These are phyloP conservation scores for Drosophila vallismaia DNA, from an alignment of 2,888 invertebrate species.

Conservation along the genomic window DNA sequence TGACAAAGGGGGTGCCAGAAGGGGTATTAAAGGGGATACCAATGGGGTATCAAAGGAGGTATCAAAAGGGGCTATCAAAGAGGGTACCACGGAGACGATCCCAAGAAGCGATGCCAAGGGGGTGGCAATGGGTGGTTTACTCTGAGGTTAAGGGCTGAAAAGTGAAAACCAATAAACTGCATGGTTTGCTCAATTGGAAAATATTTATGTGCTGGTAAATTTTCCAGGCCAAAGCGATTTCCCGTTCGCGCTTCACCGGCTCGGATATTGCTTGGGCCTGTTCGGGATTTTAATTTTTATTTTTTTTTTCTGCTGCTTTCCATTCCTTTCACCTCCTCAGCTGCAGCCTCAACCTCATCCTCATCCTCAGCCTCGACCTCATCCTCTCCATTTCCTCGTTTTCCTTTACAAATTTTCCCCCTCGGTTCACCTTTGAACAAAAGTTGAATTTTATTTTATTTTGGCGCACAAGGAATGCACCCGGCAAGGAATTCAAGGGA, in stretches of 20 bases:
- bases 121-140: neutral
- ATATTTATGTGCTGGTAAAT: conserved; percentile 44
- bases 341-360: neutral
- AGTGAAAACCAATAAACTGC: conserved; percentile 65
- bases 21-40: neutral
- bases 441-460: conserved; percentile 20
- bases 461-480: conserved; percentile 40
- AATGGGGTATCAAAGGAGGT: no score
- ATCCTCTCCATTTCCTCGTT: neutral
- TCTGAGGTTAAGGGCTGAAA: conserved; percentile 38
- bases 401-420: neutral
- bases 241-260: conserved; percentile 42
- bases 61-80: neutral
- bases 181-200: conserved; percentile 52
- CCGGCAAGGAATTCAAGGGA: conserved; percentile 32
- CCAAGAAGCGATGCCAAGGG: neutral
- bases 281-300: neutral
- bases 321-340: neutral
- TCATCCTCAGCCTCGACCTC: neutral
- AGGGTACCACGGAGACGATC: no score
- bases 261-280: conserved; percentile 20
- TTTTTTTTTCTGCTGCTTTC: neutral
- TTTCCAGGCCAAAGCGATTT: conserved; percentile 58
- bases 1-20: no score
- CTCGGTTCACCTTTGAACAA: conserved; percentile 5